Conservation (phyloP, 2,797 vertebrate species). For the Arctocebus calabarensis region DNA sequence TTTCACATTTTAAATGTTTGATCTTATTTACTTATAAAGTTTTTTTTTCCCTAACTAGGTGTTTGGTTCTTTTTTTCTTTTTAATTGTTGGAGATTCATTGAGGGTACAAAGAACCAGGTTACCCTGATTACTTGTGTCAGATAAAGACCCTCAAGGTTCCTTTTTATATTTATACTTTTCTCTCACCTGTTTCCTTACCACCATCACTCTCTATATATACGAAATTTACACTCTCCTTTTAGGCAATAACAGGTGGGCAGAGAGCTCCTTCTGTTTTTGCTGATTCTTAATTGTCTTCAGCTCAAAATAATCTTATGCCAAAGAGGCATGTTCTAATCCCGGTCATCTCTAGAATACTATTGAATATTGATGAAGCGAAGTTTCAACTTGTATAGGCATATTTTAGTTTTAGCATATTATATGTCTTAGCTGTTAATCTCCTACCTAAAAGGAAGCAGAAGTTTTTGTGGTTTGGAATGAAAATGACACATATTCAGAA, state of each 20-base stretch:
- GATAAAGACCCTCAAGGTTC: not conserved
- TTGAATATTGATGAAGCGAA: not conserved
- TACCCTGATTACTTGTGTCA: too few species aligned
- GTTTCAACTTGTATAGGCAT: not conserved
- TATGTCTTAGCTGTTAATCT: not conserved
- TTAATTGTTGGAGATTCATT: too few species aligned
- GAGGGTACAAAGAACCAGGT: too few species aligned
- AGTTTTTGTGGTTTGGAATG: not conserved
- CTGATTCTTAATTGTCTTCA: not conserved
- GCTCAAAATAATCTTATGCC: not conserved
- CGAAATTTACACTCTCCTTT: not conserved
- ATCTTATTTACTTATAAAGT: not conserved
- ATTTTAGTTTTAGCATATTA: not conserved
- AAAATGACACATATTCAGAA: not conserved
- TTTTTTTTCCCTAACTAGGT: not conserved
- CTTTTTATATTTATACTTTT: constrained; percentile 24
- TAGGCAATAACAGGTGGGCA: not conserved
- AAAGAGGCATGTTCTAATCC: not conserved
- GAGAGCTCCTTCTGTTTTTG: not conserved
- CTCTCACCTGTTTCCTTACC: not conserved
- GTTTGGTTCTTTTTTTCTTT: not conserved
- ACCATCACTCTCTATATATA: not conserved
- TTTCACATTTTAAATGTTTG: constrained; percentile 20
- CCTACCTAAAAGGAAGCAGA: not conserved
- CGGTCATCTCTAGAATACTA: not conserved